phyloP scores from a whole-genome alignment of 92 coral and sea anemone species.

The Porites evermanni region DNA sequence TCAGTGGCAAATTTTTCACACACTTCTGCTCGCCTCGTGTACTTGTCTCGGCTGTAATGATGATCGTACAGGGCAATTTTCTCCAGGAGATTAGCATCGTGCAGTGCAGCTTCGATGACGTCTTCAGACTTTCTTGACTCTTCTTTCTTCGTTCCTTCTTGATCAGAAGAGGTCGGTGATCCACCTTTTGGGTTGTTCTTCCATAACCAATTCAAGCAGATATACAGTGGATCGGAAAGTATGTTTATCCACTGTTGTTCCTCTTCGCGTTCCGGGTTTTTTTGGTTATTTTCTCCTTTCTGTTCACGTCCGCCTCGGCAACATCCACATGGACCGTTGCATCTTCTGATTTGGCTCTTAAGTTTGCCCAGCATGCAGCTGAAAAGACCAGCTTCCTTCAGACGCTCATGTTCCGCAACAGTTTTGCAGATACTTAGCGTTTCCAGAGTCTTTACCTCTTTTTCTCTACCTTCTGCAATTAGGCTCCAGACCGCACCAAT shows the following conservation, averaged over 20 bases:
- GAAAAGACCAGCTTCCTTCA: neutral
- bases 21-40: neutral
- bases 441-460: slow-evolving; percentile 9
- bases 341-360: neutral
- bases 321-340: neutral
- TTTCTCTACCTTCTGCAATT: slow-evolving; percentile 4
- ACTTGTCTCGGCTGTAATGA: neutral
- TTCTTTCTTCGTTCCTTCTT: neutral
- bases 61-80: slow-evolving; percentile 14
- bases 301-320: neutral
- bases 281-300: neutral
- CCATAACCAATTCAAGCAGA: slow-evolving; percentile 20
- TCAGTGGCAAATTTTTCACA: slow-evolving; percentile 12
- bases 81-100: slow-evolving; percentile 14
- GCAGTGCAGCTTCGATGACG: slow-evolving; percentile 6
- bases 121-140: neutral
- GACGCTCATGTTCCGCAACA: slow-evolving; percentile 1
- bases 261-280: slow-evolving; percentile 1
- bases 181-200: neutral
- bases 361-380: neutral
- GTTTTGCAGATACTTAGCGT: slow-evolving; percentile 1
- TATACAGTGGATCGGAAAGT: slow-evolving; percentile 27
- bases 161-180: neutral
- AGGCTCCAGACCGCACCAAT: slow-evolving; percentile 16
- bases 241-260: slow-evolving; percentile 26